These are phyloP conservation scores for Labrus mixtus DNA, from an alignment of 2,113 vertebrate species.

Conservation along the genomic window DNA sequence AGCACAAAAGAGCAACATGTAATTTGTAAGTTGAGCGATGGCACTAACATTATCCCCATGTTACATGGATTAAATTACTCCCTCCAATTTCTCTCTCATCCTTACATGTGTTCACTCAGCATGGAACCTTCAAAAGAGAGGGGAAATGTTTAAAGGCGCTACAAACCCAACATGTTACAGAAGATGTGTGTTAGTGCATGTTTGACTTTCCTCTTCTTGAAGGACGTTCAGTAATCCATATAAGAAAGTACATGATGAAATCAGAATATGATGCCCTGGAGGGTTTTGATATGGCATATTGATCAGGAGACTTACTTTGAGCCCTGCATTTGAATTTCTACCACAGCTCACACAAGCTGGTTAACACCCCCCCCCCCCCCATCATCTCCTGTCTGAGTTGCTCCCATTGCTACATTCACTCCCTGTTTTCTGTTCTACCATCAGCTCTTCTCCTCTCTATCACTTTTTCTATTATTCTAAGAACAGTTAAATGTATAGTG, in stretches of 20 bases:
- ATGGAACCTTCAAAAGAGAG: conserved; percentile 19
- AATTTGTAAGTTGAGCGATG: conserved; percentile 55
- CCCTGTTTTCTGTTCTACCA: background rate
- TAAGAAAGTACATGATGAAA: conserved; percentile 1
- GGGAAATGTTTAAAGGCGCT: conserved; percentile 4
- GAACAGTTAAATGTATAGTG: background rate
- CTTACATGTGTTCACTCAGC: conserved; percentile 45
- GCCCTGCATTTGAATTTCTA: conserved; percentile 30
- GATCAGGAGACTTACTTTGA: conserved; percentile 33
- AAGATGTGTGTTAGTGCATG: conserved; percentile 14
- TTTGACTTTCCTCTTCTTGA: conserved; percentile 3
- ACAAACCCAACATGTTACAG: background rate
- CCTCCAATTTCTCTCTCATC: conserved; percentile 6
- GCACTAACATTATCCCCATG: conserved; percentile 22
- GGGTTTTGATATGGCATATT: conserved; percentile 45
- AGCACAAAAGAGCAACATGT: conserved; percentile 36
- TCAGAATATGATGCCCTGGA: conserved; percentile 30
- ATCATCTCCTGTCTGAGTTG: background rate
- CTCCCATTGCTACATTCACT: background rate
- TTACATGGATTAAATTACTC: conserved; percentile 26
- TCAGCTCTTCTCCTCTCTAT: background rate
- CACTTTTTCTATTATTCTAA: background rate
- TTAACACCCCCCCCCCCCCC: conserved; percentile 7
- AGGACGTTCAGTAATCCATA: conserved; percentile 23
- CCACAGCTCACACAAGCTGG: conserved; percentile 6